Percentiles rank a stretch among this genome's conserved stretches.
phyloP scores from a whole-genome alignment of 2,888 invertebrate species.

The Acleris cristana region DNA sequence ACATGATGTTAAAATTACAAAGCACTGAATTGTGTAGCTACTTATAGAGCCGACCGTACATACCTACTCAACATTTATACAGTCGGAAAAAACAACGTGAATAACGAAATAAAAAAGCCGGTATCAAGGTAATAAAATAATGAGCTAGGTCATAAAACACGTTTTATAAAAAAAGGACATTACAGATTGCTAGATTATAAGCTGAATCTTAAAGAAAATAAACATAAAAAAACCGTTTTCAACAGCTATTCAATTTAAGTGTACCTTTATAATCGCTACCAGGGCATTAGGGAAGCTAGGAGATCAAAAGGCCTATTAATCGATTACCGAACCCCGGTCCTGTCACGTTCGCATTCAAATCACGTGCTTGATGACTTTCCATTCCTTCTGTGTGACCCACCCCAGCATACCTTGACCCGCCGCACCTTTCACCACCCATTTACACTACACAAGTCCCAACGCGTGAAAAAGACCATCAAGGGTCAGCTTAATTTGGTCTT shows the following conservation, averaged over 20 bases:
- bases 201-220: no score
- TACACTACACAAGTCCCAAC: conserved; percentile 16
- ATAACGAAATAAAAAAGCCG: no score
- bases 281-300: conserved; percentile 15
- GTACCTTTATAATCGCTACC: conserved; percentile 6
- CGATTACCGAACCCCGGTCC: conserved; percentile 45
- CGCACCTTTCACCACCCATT: conserved; percentile 27
- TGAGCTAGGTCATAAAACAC: no score
- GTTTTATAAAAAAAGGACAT: no score
- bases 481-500: conserved; percentile 19
- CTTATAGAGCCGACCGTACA: no score
- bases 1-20: no score
- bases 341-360: conserved; percentile 53
- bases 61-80: no score
- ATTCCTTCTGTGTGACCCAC: conserved; percentile 32
- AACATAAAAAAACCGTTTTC: not conserved
- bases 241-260: conserved; percentile 3
- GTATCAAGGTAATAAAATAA: no score
- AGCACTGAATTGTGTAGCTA: no score
- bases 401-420: conserved; percentile 21
- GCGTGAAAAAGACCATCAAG: conserved; percentile 31
- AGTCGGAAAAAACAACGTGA: no score
- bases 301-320: conserved; percentile 46
- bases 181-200: no score
- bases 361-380: conserved; percentile 51